A percentile compares a stretch with the other conserved stretches of the same genome.
These are phyloP conservation scores for Strigops habroptila DNA, from an alignment of 2,113 vertebrate genomes.

Conservation along the genomic window DNA sequence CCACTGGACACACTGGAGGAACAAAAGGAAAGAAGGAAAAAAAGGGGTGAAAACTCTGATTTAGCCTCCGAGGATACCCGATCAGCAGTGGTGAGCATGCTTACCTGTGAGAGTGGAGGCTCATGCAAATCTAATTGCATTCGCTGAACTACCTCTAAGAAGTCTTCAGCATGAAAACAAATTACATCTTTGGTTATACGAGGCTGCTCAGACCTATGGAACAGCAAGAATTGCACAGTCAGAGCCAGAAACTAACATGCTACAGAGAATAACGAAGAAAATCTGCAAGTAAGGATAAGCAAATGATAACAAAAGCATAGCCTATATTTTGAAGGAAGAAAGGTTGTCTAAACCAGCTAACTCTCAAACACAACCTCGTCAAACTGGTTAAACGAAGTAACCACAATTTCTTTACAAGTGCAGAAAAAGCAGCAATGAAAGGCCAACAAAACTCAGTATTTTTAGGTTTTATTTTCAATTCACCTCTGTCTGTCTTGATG, in stretches of 20 bases:
- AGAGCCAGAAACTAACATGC: not conserved
- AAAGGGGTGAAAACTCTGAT: not conserved
- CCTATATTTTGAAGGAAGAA: not conserved
- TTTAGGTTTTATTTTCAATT: not conserved
- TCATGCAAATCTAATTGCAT: slow-evolving; percentile 94
- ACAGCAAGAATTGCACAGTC: not conserved
- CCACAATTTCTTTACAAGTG: not conserved
- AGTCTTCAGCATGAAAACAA: slow-evolving; percentile 96
- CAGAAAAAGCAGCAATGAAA: not conserved
- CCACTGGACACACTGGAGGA: slow-evolving; percentile 92
- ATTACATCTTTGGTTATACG: slow-evolving; percentile 99
- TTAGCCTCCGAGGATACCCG: not conserved
- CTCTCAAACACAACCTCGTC: not conserved
- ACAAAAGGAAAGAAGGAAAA: not conserved
- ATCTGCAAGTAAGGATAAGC: not conserved
- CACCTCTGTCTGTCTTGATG: not conserved
- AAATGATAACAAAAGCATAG: not conserved
- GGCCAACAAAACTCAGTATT: not conserved
- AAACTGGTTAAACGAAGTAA: not conserved
- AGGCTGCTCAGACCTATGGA: slow-evolving; percentile 85
- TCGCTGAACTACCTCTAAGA: slow-evolving; percentile 91
- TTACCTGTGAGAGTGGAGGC: slow-evolving; percentile 94
- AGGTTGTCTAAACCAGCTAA: not conserved
- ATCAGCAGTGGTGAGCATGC: not conserved
- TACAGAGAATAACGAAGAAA: not conserved